These are phyloP conservation scores for Dipodomys ordii DNA, from an alignment of 2,113 vertebrate genomes.

Conservation along the genomic window DNA sequence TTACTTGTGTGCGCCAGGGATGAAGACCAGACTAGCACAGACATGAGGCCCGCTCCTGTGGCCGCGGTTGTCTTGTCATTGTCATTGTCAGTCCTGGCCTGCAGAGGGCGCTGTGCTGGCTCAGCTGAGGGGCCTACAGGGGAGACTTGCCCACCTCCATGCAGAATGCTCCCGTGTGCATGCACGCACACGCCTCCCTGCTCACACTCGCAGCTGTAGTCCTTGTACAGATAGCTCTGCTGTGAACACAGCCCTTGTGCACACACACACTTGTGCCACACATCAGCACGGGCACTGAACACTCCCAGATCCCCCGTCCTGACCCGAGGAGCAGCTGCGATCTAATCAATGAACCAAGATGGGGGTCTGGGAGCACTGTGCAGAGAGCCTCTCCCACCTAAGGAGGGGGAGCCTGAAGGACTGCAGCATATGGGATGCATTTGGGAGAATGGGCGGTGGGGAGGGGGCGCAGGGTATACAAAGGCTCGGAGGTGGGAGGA, in stretches of 20 bases:
- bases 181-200: neutral
- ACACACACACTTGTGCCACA: neutral
- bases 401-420: neutral
- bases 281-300: rapidly evolving
- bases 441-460: no score
- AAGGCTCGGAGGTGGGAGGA: neutral
- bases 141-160: no score
- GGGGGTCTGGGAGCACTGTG: no score
- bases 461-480: neutral
- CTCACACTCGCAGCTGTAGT: neutral
- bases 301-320: neutral
- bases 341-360: no score
- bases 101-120: no score
- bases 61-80: rapidly evolving
- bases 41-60: rapidly evolving
- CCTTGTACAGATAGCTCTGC: neutral
- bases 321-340: neutral
- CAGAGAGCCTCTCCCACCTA: no score
- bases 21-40: neutral
- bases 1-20: neutral
- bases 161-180: no score
- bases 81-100: neutral
- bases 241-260: no score
- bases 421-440: neutral
- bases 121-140: no score